Conservation (phyloP, 1,140 invertebrate species). For the Drosophila yakuba region DNA sequence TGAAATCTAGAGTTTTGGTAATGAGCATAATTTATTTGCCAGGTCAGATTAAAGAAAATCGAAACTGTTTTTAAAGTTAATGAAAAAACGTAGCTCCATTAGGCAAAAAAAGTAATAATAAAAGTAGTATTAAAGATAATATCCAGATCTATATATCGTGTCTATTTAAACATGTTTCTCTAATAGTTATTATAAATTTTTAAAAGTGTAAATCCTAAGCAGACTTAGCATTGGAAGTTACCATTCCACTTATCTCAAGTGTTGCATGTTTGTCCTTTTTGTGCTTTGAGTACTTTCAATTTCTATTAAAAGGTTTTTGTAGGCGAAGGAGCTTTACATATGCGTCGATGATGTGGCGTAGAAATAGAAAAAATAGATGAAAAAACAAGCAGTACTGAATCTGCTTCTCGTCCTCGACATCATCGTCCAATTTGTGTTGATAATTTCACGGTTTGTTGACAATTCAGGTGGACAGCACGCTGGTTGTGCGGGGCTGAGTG, state of each 20-base stretch:
- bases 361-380: conserved; percentile 33
- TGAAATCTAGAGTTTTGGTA: too few relatives aligned
- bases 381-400: conserved; percentile 50
- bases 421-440: conserved; percentile 79
- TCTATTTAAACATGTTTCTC: not conserved
- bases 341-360: conserved; percentile 54
- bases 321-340: conserved; percentile 68
- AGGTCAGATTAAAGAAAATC: too few relatives aligned
- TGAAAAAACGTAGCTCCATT: too few relatives aligned
- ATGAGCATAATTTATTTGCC: too few relatives aligned
- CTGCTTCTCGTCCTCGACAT: conserved; percentile 48
- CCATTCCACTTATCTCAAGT: conserved; percentile 66
- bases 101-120: too few relatives aligned
- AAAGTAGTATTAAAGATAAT: too few relatives aligned
- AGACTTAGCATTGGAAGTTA: conserved; percentile 18
- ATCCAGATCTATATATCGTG: not conserved
- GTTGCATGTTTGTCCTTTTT: conserved; percentile 61
- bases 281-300: conserved; percentile 69
- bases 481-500: conserved; percentile 10
- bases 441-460: conserved; percentile 84
- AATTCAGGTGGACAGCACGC: conserved; percentile 78
- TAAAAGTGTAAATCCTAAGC: conserved; percentile 4
- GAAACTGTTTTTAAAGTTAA: too few relatives aligned
- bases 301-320: conserved; percentile 79
- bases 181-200: not conserved